phyloP scores from a whole-genome alignment of 2,797 vertebrate species.

The Sylvia borin region DNA sequence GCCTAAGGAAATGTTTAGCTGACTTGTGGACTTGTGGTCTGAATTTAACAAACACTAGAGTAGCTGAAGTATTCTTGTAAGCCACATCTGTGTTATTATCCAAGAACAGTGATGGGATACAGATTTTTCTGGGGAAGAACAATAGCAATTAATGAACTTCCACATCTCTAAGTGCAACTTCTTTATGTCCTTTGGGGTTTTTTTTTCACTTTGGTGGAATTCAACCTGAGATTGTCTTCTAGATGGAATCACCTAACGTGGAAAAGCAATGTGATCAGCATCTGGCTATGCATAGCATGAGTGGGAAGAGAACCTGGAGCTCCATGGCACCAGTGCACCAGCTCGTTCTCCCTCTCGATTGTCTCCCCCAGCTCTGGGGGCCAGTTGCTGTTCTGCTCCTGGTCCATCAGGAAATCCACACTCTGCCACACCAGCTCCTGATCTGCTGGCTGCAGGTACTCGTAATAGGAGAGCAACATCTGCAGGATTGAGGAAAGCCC shows the following conservation, averaged over 20 bases:
- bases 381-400: constrained; percentile 93
- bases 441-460: constrained; percentile 83
- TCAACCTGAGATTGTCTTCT: background rate
- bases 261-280: background rate
- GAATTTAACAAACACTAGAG: background rate
- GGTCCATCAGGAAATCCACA: constrained; percentile 90
- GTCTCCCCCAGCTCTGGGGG: constrained; percentile 88
- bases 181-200: background rate
- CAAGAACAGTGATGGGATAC: background rate
- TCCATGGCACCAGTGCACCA: constrained; percentile 92
- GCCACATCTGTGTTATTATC: background rate
- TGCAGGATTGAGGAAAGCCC: constrained; percentile 90
- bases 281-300: constrained; percentile 17
- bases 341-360: constrained; percentile 87
- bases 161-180: background rate
- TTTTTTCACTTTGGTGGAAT: background rate
- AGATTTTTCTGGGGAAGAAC: background rate
- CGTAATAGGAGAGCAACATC: constrained; percentile 89
- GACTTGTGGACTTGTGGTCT: background rate
- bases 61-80: background rate
- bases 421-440: constrained; percentile 90
- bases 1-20: background rate
- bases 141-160: background rate
- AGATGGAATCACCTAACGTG: background rate
- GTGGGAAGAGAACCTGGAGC: constrained; percentile 81